Evolutionary conservation across 2,797 vertebrate genomes (phyloP).

Genomic region (Fundulus diaphanus): DNA sequence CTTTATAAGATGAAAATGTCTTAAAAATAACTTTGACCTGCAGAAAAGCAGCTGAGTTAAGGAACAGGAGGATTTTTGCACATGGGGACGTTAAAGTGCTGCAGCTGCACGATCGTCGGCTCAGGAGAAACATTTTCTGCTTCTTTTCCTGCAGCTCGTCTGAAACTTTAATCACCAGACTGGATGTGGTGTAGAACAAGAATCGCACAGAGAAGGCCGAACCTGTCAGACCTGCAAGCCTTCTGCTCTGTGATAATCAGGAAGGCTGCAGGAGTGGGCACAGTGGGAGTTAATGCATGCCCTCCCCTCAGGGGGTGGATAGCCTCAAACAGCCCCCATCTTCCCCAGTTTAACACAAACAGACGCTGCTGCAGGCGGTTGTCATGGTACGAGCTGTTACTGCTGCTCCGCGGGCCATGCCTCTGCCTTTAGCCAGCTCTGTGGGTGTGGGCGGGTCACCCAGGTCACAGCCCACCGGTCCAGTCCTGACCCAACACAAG

Average conservation of each 20-base stretch:
- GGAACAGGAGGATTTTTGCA: no score
- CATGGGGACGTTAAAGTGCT: no score
- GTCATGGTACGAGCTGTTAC: neutral
- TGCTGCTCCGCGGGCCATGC: neutral
- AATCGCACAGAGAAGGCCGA: no score
- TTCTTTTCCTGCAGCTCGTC: neutral
- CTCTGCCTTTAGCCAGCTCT: neutral
- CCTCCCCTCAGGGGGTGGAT: neutral
- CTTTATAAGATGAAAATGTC: no score
- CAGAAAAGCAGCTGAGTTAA: no score
- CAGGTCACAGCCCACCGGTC: no score
- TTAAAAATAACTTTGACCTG: no score
- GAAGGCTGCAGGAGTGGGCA: neutral
- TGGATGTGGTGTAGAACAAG: neutral
- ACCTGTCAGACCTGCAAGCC: neutral
- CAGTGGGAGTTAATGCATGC: neutral
- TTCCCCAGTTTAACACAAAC: neutral
- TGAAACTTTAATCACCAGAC: neutral
- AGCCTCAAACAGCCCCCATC: neutral
- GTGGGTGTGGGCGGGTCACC: neutral
- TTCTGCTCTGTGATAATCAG: neutral
- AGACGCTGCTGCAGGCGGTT: neutral
- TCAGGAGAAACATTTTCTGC: no score
- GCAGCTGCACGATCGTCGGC: no score
- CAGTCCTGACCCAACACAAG: no score